These are phyloP conservation scores for Galerucella nymphaeae DNA, from an alignment of 2,888 invertebrate species.

Conservation along the genomic window DNA sequence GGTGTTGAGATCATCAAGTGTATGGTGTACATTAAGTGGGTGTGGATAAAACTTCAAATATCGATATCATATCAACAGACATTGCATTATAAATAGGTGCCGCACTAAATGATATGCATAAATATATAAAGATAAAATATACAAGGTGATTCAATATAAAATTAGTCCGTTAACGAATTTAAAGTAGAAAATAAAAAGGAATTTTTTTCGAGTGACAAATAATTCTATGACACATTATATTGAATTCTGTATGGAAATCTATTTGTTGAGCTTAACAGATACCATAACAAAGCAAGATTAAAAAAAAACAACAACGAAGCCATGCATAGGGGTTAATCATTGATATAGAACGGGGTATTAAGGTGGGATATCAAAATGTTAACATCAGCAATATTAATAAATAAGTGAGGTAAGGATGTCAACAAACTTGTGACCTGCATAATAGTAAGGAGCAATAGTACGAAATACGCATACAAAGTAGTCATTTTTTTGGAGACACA, in stretches of 20 bases:
- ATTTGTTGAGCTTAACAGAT: not conserved
- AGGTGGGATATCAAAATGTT: not conserved
- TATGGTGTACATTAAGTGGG: not conserved
- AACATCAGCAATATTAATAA: slow-evolving; percentile 6
- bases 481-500: not conserved
- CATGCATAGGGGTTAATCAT: not conserved
- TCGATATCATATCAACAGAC: not conserved
- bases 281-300: not conserved
- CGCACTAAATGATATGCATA: not conserved
- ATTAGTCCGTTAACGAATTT: too few relatives aligned
- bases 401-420: slow-evolving; percentile 15
- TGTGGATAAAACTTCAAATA: not conserved
- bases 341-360: too few relatives aligned
- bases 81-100: not conserved
- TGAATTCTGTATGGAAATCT: not conserved
- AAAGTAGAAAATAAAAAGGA: too few relatives aligned
- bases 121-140: not conserved
- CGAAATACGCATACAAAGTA: slow-evolving; percentile 20
- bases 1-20: not conserved
- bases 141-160: not conserved
- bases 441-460: not conserved
- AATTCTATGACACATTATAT: not conserved
- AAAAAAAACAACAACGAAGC: not conserved
- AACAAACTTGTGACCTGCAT: slow-evolving; percentile 28
- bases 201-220: too few relatives aligned